These are phyloP conservation scores for Nothocercus julius DNA, from an alignment of 2,113 vertebrate species.

Conservation along the genomic window DNA sequence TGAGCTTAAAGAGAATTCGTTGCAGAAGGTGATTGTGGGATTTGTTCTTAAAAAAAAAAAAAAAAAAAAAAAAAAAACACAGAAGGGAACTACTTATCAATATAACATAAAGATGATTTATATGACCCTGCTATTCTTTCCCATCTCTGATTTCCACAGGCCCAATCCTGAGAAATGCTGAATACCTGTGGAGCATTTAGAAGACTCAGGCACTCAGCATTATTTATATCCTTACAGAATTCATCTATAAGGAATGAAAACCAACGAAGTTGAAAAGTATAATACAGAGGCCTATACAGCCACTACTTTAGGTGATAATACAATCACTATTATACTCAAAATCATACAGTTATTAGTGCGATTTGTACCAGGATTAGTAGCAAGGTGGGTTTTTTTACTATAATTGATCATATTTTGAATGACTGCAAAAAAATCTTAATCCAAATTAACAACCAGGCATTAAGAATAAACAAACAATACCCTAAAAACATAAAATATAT, in stretches of 20 bases:
- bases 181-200: not conserved
- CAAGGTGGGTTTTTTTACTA: not conserved
- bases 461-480: not conserved
- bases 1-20: not conserved
- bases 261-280: not conserved
- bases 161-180: not conserved
- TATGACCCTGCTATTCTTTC: not conserved
- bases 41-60: not conserved
- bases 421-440: not conserved
- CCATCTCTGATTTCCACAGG: not conserved
- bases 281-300: not conserved
- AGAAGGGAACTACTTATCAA: not conserved
- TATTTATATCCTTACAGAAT: not conserved
- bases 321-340: not conserved
- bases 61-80: not conserved
- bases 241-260: not conserved
- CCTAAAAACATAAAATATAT: not conserved
- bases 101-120: not conserved
- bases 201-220: accelerated
- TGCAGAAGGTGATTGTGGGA: not conserved
- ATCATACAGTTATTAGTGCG: not conserved
- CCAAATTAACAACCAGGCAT: not conserved
- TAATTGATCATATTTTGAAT: not conserved
- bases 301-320: not conserved
- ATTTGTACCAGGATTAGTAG: not conserved